A percentile compares a stretch with the other conserved stretches of the same genome.
These are phyloP conservation scores for Stenurella melanura DNA, from an alignment of 2,888 invertebrate genomes.

Conservation along the genomic window DNA sequence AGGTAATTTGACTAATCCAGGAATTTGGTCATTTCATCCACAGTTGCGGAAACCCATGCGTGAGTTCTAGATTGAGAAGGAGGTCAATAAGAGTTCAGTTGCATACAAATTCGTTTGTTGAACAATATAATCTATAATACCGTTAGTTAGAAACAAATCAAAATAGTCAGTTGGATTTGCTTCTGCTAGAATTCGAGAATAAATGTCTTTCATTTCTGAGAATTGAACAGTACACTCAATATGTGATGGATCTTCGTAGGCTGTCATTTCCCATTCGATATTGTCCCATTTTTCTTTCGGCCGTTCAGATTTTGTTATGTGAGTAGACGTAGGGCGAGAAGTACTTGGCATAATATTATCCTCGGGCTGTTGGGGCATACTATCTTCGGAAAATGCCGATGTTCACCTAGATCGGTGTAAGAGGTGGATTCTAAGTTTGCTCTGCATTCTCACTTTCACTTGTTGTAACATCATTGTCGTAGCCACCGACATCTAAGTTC, in stretches of 20 bases:
- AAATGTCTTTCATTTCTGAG: not conserved
- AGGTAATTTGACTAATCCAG: constrained; percentile 41
- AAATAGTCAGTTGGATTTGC: constrained; percentile 38
- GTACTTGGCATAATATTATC: not conserved
- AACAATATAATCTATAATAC: too few relatives aligned
- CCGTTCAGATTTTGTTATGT: constrained; percentile 1
- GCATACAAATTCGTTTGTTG: constrained; percentile 48
- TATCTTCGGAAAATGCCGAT: too few relatives aligned
- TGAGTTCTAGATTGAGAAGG: constrained; percentile 36
- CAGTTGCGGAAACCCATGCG: constrained; percentile 34
- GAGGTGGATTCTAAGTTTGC: not conserved
- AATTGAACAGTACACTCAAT: not conserved
- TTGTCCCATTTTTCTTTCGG: not conserved
- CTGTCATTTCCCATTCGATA: not conserved
- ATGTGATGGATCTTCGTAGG: not conserved
- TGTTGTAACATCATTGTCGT: not conserved
- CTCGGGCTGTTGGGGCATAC: not conserved
- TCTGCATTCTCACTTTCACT: too few relatives aligned
- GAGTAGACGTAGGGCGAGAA: not conserved
- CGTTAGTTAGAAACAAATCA: constrained; percentile 39
- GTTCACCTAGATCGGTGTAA: too few relatives aligned
- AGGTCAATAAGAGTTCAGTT: constrained; percentile 35
- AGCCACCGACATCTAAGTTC: too few relatives aligned
- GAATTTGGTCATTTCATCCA: not conserved
- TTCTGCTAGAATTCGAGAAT: constrained; percentile 10